Evolutionary conservation across 2,113 vertebrate genomes (phyloP), one percentile per base, ranked within the genome.

Genomic region (Oncorhynchus tshawytscha): DNA sequence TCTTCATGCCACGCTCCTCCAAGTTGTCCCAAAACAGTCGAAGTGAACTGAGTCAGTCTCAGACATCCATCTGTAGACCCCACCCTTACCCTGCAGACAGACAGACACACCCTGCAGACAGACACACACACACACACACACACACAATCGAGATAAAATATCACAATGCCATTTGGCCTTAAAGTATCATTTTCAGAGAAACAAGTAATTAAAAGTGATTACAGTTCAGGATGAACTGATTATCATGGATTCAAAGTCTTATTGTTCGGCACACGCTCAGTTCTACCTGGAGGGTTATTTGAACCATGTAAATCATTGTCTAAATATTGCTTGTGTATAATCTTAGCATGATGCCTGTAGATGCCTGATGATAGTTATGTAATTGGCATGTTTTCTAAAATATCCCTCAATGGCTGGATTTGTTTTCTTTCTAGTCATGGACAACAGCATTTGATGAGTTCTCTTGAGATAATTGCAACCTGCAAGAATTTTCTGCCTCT

Each of bases 1-100:
- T 89, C 78, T 88, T 78, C 88, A 78, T 86, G 87, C 85, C 88
- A 81, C 82, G 83, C 74, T 86, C 77, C 82, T 81, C 80, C 87
- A 84, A 84, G 78, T 84, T 76, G 75, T 82, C 83, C 85, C 81
- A 72, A 75, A 82, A 79, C 82, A 77, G 81, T 80, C 73, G 78
- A 18, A 76, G 82, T 80, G 76, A 73, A 76, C 70, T 3, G 79
- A 87, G 79, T 79, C 79, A 84, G 62, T 86, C 70, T 83, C 72
- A 87, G 81, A 81, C 85, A 83, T 69, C 79, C 24, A 11, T 27
- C 4, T 71, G 71, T 73, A 89, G 82, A 72, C 88, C 24, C 79
- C 86, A 87, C 79, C 73, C 81, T 87, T 77, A 88, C 27, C 25
- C 66, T 6, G 29, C 22, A 24, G 20, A 24, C 39, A 70, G 20